These are phyloP conservation scores for Sphenopsis melanotis DNA, from an alignment of 2,797 vertebrate species.

Conservation along the genomic window DNA sequence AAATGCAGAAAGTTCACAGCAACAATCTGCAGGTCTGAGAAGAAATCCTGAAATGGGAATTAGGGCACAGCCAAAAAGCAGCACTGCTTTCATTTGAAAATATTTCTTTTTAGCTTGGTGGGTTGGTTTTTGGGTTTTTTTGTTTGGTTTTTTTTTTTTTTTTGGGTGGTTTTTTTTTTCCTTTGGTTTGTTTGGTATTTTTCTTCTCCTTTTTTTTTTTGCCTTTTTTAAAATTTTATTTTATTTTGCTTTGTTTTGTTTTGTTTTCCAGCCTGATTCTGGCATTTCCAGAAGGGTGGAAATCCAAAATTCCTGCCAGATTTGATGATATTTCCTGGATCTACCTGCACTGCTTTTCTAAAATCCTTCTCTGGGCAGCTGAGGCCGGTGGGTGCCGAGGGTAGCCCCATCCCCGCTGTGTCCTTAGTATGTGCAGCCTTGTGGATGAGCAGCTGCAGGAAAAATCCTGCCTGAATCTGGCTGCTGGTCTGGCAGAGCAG, in stretches of 20 bases:
- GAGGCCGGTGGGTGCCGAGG: rapidly evolving
- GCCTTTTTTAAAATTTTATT: neutral
- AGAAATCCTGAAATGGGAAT: constrained; percentile 45
- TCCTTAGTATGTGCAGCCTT: rapidly evolving
- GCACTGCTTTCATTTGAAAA: neutral
- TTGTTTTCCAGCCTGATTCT: neutral
- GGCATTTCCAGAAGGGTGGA: neutral
- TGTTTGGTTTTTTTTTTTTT: neutral
- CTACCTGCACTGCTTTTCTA: rapidly evolving
- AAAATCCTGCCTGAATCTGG: neutral
- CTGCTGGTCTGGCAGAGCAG: neutral
- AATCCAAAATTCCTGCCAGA: neutral
- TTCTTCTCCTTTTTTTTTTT: too few relatives aligned
- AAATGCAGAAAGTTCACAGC: constrained; percentile 46
- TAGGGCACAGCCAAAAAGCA: neutral
- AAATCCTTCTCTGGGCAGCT: neutral
- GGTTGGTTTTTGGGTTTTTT: neutral
- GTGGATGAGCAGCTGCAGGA: neutral
- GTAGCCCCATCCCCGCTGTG: rapidly evolving
- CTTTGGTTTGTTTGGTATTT: neutral
- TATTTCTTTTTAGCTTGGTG: neutral
- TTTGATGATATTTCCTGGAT: neutral
- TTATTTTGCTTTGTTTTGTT: neutral
- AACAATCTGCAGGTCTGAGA: neutral
- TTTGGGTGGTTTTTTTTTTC: neutral